Evolutionary conservation across 2,797 vertebrate genomes (phyloP).

Genomic region (Thaleichthys pacificus): DNA sequence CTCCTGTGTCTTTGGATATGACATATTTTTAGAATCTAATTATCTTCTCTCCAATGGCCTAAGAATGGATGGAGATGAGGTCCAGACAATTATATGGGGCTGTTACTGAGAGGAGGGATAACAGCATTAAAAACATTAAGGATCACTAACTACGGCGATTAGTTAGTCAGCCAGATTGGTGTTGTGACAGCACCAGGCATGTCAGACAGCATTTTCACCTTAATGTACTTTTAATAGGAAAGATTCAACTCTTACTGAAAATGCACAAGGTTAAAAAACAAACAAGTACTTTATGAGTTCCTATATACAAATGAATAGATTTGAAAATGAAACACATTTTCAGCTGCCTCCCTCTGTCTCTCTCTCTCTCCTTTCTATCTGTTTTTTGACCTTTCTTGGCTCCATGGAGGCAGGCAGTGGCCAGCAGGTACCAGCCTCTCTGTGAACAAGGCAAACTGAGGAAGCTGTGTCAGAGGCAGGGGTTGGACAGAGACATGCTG

Average conservation of each 20-base stretch:
- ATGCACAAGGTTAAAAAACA: too few species aligned
- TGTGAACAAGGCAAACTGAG: conserved; percentile 43
- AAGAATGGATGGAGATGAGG: not conserved
- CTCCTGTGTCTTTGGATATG: not conserved
- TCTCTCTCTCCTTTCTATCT: not conserved
- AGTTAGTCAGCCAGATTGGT: too few species aligned
- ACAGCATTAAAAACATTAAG: too few species aligned
- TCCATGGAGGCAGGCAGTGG: conserved; percentile 4
- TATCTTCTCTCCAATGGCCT: not conserved
- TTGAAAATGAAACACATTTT: too few species aligned
- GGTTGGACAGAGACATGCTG: conserved; percentile 62
- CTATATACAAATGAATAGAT: too few species aligned
- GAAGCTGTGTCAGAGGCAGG: conserved; percentile 55
- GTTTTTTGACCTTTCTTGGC: not conserved
- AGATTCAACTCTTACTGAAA: too few species aligned
- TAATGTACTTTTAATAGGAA: too few species aligned
- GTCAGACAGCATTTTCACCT: too few species aligned
- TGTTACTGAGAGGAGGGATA: not conserved
- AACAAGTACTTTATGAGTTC: too few species aligned
- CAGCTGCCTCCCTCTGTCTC: not conserved
- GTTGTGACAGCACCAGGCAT: too few species aligned
- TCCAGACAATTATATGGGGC: too few species aligned
- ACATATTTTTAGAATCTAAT: conserved; percentile 10
- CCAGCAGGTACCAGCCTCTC: conserved; percentile 24
- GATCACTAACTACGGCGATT: too few species aligned